These are phyloP conservation scores for Helicoverpa armigera DNA, from an alignment of 1,140 invertebrate genomes.

Conservation along the genomic window DNA sequence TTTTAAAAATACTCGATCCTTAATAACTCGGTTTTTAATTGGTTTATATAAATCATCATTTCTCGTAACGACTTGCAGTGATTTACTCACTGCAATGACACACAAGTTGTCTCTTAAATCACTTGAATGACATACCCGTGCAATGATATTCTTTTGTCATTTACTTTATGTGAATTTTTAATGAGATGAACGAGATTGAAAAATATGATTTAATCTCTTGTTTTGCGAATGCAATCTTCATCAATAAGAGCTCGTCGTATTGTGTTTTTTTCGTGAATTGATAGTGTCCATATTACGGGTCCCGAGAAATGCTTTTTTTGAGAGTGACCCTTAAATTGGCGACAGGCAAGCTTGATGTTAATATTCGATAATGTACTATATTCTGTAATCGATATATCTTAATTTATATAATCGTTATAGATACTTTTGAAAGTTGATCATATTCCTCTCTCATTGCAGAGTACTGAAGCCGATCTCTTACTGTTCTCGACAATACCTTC, in stretches of 20 bases:
- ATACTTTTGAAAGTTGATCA: too few species aligned
- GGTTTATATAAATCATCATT: constrained; percentile 82
- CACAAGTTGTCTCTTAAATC: constrained; percentile 73
- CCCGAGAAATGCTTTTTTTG: neutral
- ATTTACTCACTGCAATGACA: constrained; percentile 84
- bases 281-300: neutral
- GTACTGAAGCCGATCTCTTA: too few species aligned
- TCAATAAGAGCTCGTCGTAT: constrained; percentile 16
- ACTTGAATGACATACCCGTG: constrained; percentile 53
- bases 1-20: constrained; percentile 56
- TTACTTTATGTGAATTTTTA: constrained; percentile 76
- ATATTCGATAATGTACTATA: too few species aligned
- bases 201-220: constrained; percentile 67
- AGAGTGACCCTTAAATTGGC: neutral
- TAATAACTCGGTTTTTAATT: constrained; percentile 81
- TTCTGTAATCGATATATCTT: too few species aligned
- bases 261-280: constrained; percentile 18
- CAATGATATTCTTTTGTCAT: constrained; percentile 73
- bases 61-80: constrained; percentile 76
- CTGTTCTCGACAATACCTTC: too few species aligned
- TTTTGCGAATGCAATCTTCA: constrained; percentile 51
- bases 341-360: too few species aligned
- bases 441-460: too few species aligned
- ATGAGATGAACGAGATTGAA: constrained; percentile 79
- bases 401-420: too few species aligned